Evolutionary conservation across 2,888 invertebrate genomes (phyloP), one percentile per base, ranked within the genome.

Genomic region (Gortyna flavago): DNA sequence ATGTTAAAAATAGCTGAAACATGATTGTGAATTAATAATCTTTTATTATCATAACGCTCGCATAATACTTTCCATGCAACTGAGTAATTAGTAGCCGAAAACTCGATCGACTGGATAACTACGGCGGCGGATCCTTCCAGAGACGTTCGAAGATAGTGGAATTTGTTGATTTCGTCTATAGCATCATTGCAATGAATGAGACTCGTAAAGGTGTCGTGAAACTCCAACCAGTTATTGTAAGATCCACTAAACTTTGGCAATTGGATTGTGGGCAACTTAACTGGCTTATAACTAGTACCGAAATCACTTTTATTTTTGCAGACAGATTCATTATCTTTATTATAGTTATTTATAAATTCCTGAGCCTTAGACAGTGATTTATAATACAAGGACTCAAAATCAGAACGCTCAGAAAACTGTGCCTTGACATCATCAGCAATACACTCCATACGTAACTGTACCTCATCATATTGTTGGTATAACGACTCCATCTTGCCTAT

Each of bases 41-140:
- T 38, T 8, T 41, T 66, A n/a, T 41, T 66, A 66, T 41, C 41
- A 66, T 16, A 66, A 4, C 41, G 16, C 18, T 66, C 65, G 41
- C 41, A 65, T 65, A 65, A 16, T n/a, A 65, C 41, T 13, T 65
- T 65, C 65, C 65, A 64, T 25, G 35, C 35, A 25, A 64, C 64
- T 38, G 35, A 25, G 35, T 64, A 64, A 25, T 64, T 64, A 38
- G 5, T 64, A 35, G 64, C 25, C 21, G 35, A 35, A 62, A 62
- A 35, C 25, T 62, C 62, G 62, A 62, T 61, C 61, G 29, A 61
- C 61, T 61, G 61, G 29, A 61, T 61, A 8, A 61, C 18, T 16
- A 61, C 61, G 64, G 64, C 64, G 38, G 64, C 64, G 13, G 65
- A n/a, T n/a, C 65, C 65, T n/a, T 65, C 41, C 65, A 65, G n/a